These are phyloP conservation scores for Drosophila kurseongensis DNA, from an alignment of 1,140 invertebrate species.

Conservation along the genomic window DNA sequence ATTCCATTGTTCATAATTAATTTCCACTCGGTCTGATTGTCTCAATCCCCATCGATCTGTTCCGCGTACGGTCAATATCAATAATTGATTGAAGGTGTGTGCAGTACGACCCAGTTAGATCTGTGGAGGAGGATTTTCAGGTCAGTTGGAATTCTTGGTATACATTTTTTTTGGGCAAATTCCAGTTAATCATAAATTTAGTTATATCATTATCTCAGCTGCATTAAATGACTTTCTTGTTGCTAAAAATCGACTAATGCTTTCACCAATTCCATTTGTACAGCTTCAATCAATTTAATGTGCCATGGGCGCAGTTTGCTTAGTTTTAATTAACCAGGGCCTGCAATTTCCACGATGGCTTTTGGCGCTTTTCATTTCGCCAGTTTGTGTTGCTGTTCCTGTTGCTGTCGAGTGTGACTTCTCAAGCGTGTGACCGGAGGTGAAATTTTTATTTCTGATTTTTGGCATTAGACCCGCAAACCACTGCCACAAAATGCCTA, in stretches of 20 bases:
- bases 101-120: constrained; percentile 1
- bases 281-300: constrained; percentile 41
- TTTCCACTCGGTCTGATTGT: constrained; percentile 17
- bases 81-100: constrained; percentile 25
- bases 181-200: no score
- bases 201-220: no score
- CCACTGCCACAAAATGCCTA: constrained; percentile 31
- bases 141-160: background rate
- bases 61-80: constrained; percentile 9
- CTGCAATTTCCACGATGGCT: constrained; percentile 37
- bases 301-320: constrained; percentile 44
- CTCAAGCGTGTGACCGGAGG: constrained; percentile 79
- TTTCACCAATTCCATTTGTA: constrained; percentile 15
- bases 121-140: background rate
- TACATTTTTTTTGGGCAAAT: no score
- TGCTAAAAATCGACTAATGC: background rate
- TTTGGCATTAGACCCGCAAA: constrained; percentile 57
- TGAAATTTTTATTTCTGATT: constrained; percentile 74
- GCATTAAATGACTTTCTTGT: no score
- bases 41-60: constrained; percentile 10
- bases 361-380: constrained; percentile 45
- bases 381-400: constrained; percentile 8
- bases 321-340: constrained; percentile 56
- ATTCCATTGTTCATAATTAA: constrained; percentile 25
- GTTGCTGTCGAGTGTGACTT: constrained; percentile 49